Evolutionary conservation across 2,888 invertebrate species (phyloP).

Genomic region (Megalurothrips usitatus): DNA sequence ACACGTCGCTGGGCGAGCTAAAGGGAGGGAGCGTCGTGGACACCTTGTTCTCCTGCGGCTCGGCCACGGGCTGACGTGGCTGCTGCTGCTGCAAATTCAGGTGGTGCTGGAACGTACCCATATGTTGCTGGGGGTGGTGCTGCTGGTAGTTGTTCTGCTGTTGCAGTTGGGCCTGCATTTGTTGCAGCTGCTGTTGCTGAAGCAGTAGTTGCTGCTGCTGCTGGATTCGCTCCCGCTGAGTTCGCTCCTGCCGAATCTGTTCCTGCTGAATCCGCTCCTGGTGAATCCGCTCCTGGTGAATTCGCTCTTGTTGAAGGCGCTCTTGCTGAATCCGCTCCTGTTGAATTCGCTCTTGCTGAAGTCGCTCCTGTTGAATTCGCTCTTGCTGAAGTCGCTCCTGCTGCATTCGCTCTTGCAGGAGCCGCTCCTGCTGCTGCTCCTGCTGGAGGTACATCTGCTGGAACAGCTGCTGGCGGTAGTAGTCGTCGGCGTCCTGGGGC

Average conservation of each 20-base stretch:
- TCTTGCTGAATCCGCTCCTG: not conserved
- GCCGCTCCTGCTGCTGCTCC: not conserved
- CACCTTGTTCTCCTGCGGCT: slow-evolving; percentile 33
- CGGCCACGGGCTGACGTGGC: slow-evolving; percentile 39
- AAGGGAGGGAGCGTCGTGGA: not conserved
- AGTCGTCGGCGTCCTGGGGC: slow-evolving; percentile 26
- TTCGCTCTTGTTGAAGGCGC: not conserved
- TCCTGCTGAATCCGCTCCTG: not conserved
- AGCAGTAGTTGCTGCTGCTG: not conserved
- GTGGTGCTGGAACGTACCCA: not conserved
- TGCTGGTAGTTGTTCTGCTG: not conserved
- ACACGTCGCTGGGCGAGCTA: not conserved
- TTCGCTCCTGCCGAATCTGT: not conserved
- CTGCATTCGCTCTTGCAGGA: not conserved
- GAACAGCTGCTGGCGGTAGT: slow-evolving; percentile 31
- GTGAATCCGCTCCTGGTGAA: not conserved
- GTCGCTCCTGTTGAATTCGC: not conserved
- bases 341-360: not conserved
- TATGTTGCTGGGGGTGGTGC: not conserved
- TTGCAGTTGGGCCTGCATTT: not conserved
- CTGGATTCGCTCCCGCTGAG: not conserved
- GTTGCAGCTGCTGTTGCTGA: not conserved
- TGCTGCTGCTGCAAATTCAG: slow-evolving; percentile 35
- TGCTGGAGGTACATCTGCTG: slow-evolving; percentile 28
- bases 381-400: not conserved